A percentile compares a stretch with the other conserved stretches of the same genome.
These are phyloP conservation scores for Sebastes variabilis DNA, from an alignment of 2,797 vertebrate species.

Conservation along the genomic window DNA sequence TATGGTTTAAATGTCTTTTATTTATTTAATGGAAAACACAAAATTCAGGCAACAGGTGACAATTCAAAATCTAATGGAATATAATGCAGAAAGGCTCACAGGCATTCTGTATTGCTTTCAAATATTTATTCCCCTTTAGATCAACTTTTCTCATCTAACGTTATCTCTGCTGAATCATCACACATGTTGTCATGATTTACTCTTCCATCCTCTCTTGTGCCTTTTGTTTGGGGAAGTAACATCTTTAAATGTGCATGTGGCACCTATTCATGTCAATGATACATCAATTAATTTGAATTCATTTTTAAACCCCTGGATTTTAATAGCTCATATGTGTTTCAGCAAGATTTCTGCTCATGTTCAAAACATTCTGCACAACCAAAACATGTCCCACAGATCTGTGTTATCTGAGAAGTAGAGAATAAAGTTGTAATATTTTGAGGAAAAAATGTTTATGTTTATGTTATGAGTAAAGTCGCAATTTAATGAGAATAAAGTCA, in stretches of 20 bases:
- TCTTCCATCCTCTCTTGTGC: background rate
- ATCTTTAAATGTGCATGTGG: background rate
- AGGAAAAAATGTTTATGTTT: too few species aligned
- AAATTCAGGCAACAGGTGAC: background rate
- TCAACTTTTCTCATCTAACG: accelerated
- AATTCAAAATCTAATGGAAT: background rate
- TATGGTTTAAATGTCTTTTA: background rate
- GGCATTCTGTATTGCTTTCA: background rate
- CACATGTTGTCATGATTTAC: background rate
- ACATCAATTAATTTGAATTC: accelerated
- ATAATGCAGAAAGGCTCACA: background rate
- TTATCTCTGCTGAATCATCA: accelerated
- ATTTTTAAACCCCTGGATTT: background rate
- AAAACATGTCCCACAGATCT: background rate
- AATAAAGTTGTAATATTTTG: too few species aligned
- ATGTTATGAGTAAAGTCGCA: too few species aligned
- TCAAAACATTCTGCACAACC: background rate
- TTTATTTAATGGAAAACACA: background rate
- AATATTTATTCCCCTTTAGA: background rate
- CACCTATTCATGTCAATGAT: background rate
- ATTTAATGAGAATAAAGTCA: too few species aligned
- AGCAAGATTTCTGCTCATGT: background rate
- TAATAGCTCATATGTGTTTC: background rate
- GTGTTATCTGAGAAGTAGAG: background rate
- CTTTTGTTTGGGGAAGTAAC: background rate